Base-by-base conservation (phyloP, 2,797 vertebrate genomes). In the Dicrostonyx torquatus region DNA sequence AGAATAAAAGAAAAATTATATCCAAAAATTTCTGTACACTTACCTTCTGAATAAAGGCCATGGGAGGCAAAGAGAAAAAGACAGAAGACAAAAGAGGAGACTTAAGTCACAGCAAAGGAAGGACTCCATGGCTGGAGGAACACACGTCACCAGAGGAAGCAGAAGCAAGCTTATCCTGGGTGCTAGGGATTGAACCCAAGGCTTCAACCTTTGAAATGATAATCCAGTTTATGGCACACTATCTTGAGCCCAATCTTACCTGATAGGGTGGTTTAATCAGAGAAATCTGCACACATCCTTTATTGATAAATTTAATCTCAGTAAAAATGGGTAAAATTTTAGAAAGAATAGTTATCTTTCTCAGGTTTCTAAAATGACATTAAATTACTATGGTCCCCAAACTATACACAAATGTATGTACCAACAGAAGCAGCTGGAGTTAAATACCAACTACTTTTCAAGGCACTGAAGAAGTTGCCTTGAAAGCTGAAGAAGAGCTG, bases 1-100 rank as follows among this genome's bases (percentile, higher is more conserved):
- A 29, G 11, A 12, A 2, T 83, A 13, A 78, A 95, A 95, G 48
- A 90, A 96, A 94, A 93, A 87, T 37, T 80, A 87, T 31, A 93
- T 90, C 37, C 40, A 91, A 94, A 64, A 95, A 87, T 82, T 87
- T 93, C 96, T 70, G 37, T 68, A 97, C 95, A 98, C 99, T 99
- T 99, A 99, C 99, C 99, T 99, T 99, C 99, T 99, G 99, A 98
- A 98, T 98, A 98, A 99, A 97, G 76, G 50, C 98, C 99, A 99
- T 91, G 98, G 99, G 98, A 98, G 98, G 99, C 99, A 98, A 97
- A 98, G 97, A 98, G 96, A 99, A 96, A 96, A 98, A 99, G 96
- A 98, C 83, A 99, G 97, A 99, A 98, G 98, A 99, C 98, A 98
- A 95, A 97, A 97, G 95, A 97, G 98, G 96, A 98, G 98, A 98